Conservation (phyloP, 2,113 vertebrate genomes). For the Forbesichthys agassizii region DNA sequence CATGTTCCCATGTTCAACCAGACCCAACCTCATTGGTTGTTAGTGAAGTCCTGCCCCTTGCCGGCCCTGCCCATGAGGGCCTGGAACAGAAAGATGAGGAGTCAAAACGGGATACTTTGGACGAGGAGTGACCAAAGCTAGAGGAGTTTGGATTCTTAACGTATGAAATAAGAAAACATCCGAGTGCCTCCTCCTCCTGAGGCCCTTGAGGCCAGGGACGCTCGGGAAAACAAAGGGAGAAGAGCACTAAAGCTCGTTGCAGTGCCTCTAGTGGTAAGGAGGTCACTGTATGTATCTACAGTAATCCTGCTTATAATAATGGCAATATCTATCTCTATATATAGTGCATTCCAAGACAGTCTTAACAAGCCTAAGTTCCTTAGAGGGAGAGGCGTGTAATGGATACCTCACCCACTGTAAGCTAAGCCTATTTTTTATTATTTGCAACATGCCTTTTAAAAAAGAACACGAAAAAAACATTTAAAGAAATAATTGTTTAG, state of each 20-base stretch:
- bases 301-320: conserved; percentile 81
- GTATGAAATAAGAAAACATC: conserved; percentile 38
- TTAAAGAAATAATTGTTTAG: conserved; percentile 42
- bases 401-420: conserved; percentile 67
- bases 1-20: conserved; percentile 68
- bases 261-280: conserved; percentile 71
- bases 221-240: conserved; percentile 39
- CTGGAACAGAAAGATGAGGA: conserved; percentile 71
- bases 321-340: conserved; percentile 80
- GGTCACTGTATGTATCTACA: conserved; percentile 80
- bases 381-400: conserved; percentile 68
- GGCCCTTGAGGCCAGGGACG: conserved; percentile 40
- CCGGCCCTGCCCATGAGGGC: conserved; percentile 68
- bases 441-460: conserved; percentile 53
- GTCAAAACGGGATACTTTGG: conserved; percentile 76
- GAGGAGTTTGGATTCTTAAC: conserved; percentile 40
- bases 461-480: conserved; percentile 27
- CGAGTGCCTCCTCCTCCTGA: conserved; percentile 32
- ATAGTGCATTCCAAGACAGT: conserved; percentile 80
- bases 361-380: conserved; percentile 71
- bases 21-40: conserved; percentile 63
- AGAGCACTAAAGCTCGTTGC: conserved; percentile 53
- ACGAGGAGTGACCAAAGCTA: conserved; percentile 74
- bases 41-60: conserved; percentile 60
- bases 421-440: conserved; percentile 55